Evolutionary conservation across 2,113 vertebrate species (phyloP), one percentile per base, ranked within the genome.

Genomic region (Forbesichthys agassizii): DNA sequence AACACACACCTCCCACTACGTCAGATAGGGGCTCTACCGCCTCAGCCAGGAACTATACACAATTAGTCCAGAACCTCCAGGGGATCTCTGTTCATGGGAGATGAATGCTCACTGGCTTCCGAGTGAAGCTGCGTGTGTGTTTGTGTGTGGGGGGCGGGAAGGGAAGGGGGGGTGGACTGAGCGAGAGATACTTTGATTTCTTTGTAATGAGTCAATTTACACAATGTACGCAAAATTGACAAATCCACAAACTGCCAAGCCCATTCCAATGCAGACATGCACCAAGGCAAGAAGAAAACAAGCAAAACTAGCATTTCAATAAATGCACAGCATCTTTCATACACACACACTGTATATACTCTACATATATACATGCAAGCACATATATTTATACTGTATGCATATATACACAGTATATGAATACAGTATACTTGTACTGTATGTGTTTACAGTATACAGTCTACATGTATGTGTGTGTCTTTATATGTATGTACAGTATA

Each of bases 41-140:
- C 75, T 79, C 72, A 76, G 67, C 76, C 64, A 64, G 77, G 74
- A 80, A 71, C 82, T 78, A 78, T 48, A 60, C 78, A 77, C 83
- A 90, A 88, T 90, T 92, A 91, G 85, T 85, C 68, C 78, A 76
- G 63, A 77, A 53, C 69, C 86, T 89, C 77, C 55, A 61, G 77
- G 81, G 75, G 73, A 73, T 14, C 57, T 63, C 66, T 77, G 69
- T 63, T 85, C 74, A 62, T 69, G 62, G 78, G 78, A 88, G 87
- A 86, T 86, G 72, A 82, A 87, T 80, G 80, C 70, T 70, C n/a
- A 2, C 74, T 63, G 72, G 75, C 69, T 52, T 52, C 63, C 5
- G 42, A 62, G 57, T 71, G 18, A 27, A 66, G 63, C 68, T 52
- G 6, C 33, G 49, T 36, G 62, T 78, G 63, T 71, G 56, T 42